Evolutionary conservation across 2,888 invertebrate genomes (phyloP), one percentile per base, ranked within the genome.

Genomic region (Lepidonotus clava): DNA sequence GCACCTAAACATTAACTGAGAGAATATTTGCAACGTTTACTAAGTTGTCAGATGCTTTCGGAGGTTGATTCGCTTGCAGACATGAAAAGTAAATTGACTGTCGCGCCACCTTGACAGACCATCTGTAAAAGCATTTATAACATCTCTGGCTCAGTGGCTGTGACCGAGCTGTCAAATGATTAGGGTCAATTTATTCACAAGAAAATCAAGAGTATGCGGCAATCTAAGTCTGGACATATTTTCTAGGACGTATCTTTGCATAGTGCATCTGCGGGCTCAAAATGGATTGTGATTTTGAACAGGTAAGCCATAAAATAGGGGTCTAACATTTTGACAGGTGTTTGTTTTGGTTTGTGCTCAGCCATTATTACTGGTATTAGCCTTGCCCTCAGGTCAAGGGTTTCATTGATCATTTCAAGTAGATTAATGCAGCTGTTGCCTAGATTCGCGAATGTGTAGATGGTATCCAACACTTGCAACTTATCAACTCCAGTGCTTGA

Each of bases 161-260:
- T 24, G 11, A 32, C 24, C 71, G 38, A 14, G 34, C 32, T 66
- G 71, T 80, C 76, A 76, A n/a, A 76, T 76, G 76, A 76, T 40
- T 40, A 38, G 38, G 76, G 76, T 80, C 41, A 46, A 80, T 80
- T 80, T 80, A 80, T 80, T 80, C 80, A 80, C 41, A 80, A 71
- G 38, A 14, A 71, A 34, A 1, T 21, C 36, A 36, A 21, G 0
- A 14, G 36, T 71, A 21, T 36, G 38, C 36, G 38, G 34, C 36
- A 2, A 21, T 71, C n/a, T 38, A 4, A 11, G 38, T 71, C 38
- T 21, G n/a, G 34, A 34, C n/a, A 38, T 71, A 21, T 24, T 34
- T 21, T 1, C 34, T 5, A 36, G 38, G 5, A 71, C 21, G 11
- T 11, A 4, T 21, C 34, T 18, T 5, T 36, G 21, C 1, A 34